Evolutionary conservation across 2,113 vertebrate genomes (phyloP), one percentile per base, ranked within the genome.

Genomic region (Corythoichthys intestinalis): DNA sequence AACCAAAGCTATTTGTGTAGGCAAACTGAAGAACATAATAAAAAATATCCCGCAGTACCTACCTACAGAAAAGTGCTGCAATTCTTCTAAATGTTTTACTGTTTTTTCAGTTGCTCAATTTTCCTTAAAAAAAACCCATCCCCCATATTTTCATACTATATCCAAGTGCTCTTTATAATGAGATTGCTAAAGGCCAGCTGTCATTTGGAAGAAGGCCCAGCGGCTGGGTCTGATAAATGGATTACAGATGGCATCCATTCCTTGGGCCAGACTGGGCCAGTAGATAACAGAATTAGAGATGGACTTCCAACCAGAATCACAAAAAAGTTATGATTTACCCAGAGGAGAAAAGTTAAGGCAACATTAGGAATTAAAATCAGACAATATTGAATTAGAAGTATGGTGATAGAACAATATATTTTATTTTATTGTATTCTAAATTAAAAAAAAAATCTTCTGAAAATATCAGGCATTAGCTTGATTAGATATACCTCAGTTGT

Each of bases 261-360:
- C 76, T 49, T 39, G 15, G 80, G 86, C 86, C 76, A 85, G 84
- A 84, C 86, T 86, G 84, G 84, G 78, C 86, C 81, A 83, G 83
- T 80, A 83, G 84, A 89, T 89, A 89, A 89, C 86, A 86, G 81
- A 84, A 89, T 89, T 89, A 89, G 17, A 84, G 80, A 87, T 70
- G 62, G 80, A 86, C 78, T 84, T 73, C 69, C 71, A 78, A 74
- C 70, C 64, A 85, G 76, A 87, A 86, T 85, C 68, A 79, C 71
- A 84, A 86, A 57, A 87, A 89, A 87, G 82, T 89, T 89, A 4
- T 69, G 72, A 62, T 85, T 74, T 78, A 67, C 70, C 76, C 64
- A 72, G 58, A 71, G 46, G 71, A 75, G 75, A 28, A 28, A 49
- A 20, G 10, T 52, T 44, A 64, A 14, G n/a, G 17, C 8, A 66